Evolutionary conservation across 2,113 vertebrate species (phyloP).

Genomic region (Cololabis saira): DNA sequence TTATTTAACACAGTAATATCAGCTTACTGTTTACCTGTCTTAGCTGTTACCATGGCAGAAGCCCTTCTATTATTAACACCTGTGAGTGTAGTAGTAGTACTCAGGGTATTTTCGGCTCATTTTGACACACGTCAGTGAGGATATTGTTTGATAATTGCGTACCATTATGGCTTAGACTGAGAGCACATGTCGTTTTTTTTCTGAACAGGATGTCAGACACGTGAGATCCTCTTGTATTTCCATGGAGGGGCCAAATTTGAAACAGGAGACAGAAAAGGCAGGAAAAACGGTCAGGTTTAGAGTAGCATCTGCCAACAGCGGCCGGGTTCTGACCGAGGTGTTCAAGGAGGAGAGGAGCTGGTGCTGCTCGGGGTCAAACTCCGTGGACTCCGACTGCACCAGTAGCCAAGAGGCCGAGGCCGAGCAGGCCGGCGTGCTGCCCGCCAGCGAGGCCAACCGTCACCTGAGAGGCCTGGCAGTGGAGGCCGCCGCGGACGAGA

Average conservation of each 20-base stretch:
- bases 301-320: conserved; percentile 92
- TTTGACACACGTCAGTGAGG: conserved; percentile 60
- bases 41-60: conserved; percentile 91
- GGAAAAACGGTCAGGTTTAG: conserved; percentile 91
- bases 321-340: conserved; percentile 92
- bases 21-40: conserved; percentile 87
- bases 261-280: conserved; percentile 73
- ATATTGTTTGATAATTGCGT: conserved; percentile 53
- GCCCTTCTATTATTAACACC: conserved; percentile 88
- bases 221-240: conserved; percentile 69
- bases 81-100: conserved; percentile 71
- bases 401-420: conserved; percentile 84
- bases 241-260: conserved; percentile 78
- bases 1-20: conserved; percentile 87
- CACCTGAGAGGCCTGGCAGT: conserved; percentile 83
- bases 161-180: conserved; percentile 27
- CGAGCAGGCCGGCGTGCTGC: conserved; percentile 76
- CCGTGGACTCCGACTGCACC: conserved; percentile 86
- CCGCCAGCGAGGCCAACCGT: conserved; percentile 83
- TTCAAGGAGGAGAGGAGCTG: conserved; percentile 85
- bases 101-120: conserved; percentile 66
- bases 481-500: conserved; percentile 77
- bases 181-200: conserved; percentile 20
- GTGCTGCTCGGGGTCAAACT: conserved; percentile 70
- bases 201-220: conserved; percentile 73